Conservation (phyloP, 2,113 vertebrate genomes). For the Piprites chloris region DNA sequence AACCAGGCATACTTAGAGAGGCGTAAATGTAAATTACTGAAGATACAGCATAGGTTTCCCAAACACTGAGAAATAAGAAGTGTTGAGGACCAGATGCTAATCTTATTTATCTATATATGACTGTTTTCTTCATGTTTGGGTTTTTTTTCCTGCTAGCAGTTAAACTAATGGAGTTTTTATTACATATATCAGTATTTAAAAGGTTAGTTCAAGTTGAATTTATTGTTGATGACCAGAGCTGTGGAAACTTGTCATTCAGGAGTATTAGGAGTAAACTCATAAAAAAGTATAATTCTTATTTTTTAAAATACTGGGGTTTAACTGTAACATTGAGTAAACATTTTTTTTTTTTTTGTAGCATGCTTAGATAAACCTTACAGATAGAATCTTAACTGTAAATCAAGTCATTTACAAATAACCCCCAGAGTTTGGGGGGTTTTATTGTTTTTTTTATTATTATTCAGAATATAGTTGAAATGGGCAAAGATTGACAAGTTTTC, state of each 20-base stretch:
- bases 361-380: not conserved
- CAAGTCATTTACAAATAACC: rapidly evolving
- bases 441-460: not conserved
- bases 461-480: not conserved
- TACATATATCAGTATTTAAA: not conserved
- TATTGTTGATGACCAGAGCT: not conserved
- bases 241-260: not conserved
- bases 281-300: not conserved
- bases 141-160: not conserved
- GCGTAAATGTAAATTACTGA: not conserved
- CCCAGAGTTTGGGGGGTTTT: not conserved
- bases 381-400: not conserved
- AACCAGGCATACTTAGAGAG: not conserved
- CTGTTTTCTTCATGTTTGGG: rapidly evolving
- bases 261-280: not conserved
- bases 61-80: not conserved
- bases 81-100: not conserved
- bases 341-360: not conserved
- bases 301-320: not conserved
- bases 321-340: not conserved
- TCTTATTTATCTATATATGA: rapidly evolving
- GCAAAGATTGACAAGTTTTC: not conserved
- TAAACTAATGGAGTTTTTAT: not conserved
- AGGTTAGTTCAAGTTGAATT: not conserved
- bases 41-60: not conserved